Evolutionary conservation across 2,888 invertebrate genomes (phyloP).

Genomic region (Lymantria monacha): DNA sequence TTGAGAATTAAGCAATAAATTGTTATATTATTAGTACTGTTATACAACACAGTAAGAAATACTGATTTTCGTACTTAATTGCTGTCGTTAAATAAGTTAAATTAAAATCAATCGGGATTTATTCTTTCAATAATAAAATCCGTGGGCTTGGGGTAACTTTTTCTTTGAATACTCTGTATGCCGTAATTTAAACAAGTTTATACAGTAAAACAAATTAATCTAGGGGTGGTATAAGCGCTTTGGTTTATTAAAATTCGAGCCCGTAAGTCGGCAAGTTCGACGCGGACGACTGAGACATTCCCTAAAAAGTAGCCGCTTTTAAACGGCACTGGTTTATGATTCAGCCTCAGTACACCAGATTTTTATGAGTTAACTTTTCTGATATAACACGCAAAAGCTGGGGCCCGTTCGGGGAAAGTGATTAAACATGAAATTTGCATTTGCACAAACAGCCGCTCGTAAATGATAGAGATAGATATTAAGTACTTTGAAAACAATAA

Average conservation of each 20-base stretch:
- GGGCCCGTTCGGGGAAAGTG: constrained; percentile 44
- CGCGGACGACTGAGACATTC: constrained; percentile 49
- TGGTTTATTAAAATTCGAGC: constrained; percentile 63
- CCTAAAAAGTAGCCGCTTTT: constrained; percentile 48
- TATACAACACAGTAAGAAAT: constrained; percentile 7
- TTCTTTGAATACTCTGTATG: constrained; percentile 32
- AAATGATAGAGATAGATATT: constrained; percentile 42
- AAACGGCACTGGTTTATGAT: constrained; percentile 59
- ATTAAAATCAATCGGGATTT: background rate
- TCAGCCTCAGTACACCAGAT: constrained; percentile 53
- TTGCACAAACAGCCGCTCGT: constrained; percentile 49
- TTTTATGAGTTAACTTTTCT: constrained; percentile 69
- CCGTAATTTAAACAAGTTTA: constrained; percentile 47
- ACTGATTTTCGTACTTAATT: background rate
- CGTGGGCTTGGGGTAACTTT: constrained; percentile 24
- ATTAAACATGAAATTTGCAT: constrained; percentile 61
- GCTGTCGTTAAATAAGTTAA: constrained; percentile 4
- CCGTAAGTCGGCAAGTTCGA: constrained; percentile 57
- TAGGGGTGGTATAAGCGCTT: constrained; percentile 36
- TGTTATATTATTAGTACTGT: constrained; percentile 10
- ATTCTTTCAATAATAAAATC: constrained; percentile 12
- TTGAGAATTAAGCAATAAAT: constrained; percentile 15
- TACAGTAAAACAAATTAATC: constrained; percentile 46
- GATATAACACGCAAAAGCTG: constrained; percentile 50
- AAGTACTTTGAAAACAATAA: constrained; percentile 39